Evolutionary conservation across 2,113 vertebrate genomes (phyloP).

Genomic region (Piaya cayana): DNA sequence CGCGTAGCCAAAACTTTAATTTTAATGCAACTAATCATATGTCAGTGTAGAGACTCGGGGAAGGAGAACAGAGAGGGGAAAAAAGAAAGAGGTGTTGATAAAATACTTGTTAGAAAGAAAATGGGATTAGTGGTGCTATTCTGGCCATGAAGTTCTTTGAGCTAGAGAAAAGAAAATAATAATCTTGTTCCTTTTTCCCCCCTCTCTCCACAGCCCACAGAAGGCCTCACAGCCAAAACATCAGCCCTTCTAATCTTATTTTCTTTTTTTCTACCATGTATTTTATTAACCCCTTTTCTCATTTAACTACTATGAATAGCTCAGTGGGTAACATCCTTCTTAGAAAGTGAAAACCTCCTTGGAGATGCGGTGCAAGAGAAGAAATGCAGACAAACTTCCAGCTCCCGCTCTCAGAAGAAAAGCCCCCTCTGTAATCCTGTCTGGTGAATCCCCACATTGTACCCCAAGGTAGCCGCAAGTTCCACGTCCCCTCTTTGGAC

Average conservation of each 20-base stretch:
- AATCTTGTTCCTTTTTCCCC: constrained; percentile 63
- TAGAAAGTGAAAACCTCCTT: constrained; percentile 74
- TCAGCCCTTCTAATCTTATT: constrained; percentile 73
- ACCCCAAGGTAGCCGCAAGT: constrained; percentile 11
- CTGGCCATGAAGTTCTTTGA: constrained; percentile 70
- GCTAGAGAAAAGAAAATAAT: constrained; percentile 59
- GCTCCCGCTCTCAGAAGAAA: constrained; percentile 51
- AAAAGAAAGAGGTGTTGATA: constrained; percentile 52
- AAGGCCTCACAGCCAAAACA: constrained; percentile 71
- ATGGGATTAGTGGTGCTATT: constrained; percentile 75
- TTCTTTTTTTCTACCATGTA: constrained; percentile 73
- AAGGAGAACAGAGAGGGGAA: not conserved
- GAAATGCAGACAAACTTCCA: constrained; percentile 72
- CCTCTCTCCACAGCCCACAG: constrained; percentile 44
- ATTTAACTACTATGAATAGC: constrained; percentile 78
- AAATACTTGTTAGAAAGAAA: constrained; percentile 72
- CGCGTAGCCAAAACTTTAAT: not conserved
- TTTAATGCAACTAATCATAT: not conserved
- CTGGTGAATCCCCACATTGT: constrained; percentile 56
- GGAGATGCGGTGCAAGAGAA: constrained; percentile 61
- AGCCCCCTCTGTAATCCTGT: constrained; percentile 69
- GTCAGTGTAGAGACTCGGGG: not conserved
- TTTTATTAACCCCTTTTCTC: constrained; percentile 82
- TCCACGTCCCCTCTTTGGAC: constrained; percentile 43
- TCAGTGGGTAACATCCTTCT: constrained; percentile 80